These are phyloP conservation scores for Diglossa cyanea DNA, from an alignment of 2,797 vertebrate species.

Conservation along the genomic window DNA sequence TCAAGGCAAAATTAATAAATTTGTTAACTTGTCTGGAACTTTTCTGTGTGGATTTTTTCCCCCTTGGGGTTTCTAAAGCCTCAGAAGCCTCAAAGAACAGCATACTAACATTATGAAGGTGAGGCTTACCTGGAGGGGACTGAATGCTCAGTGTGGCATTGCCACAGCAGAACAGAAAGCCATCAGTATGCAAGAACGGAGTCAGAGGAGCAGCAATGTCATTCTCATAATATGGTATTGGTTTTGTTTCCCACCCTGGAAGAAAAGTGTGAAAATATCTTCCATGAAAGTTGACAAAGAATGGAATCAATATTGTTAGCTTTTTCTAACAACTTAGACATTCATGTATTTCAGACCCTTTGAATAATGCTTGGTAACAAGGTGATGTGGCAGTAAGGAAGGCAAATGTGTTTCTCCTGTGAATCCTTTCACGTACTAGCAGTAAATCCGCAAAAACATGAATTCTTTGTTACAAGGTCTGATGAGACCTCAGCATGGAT, in stretches of 20 bases:
- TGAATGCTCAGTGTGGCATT: background rate
- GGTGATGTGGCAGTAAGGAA: background rate
- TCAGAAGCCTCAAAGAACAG: background rate
- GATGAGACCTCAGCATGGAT: background rate
- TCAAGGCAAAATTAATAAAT: background rate
- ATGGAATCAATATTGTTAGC: background rate
- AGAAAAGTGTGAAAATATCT: background rate
- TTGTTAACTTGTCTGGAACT: background rate
- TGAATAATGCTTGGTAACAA: background rate
- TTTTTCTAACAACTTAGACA: background rate
- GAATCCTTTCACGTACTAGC: background rate
- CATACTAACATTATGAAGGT: background rate
- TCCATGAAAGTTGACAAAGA: background rate
- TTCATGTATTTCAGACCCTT: background rate
- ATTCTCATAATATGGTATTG: background rate
- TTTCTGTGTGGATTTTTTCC: background rate
- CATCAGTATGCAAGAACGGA: fast-evolving
- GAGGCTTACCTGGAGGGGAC: background rate
- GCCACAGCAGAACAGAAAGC: background rate
- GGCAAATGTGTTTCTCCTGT: background rate
- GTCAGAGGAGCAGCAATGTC: background rate
- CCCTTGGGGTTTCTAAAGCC: background rate
- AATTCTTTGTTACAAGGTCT: background rate
- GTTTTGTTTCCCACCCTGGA: background rate
- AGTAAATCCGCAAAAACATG: background rate